Evolutionary conservation across 2,797 vertebrate genomes (phyloP), one percentile per base, ranked within the genome.

Genomic region (Cryptoprocta ferox): DNA sequence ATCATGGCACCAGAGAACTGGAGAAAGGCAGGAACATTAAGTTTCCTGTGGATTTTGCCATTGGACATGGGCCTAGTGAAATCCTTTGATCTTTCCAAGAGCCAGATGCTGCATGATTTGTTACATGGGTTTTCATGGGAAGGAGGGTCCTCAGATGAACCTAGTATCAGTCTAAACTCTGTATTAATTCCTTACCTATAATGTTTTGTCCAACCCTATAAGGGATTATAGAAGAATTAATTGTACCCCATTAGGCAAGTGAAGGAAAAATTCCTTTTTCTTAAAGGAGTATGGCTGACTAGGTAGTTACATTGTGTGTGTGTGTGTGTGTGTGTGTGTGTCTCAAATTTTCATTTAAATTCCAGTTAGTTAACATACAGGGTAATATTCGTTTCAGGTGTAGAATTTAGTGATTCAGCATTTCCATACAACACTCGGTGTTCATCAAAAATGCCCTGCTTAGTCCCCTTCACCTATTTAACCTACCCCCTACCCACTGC

Each of bases 141-240:
- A 37, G 45, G 68, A 73, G 21, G 12, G 30, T 76, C 68, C 42
- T 91, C 30, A 19, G 42, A 42, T 87, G 50, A 87, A 83, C 48
- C 39, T 66, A 86, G 18, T 87, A 50, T 94, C 42, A 79, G 39
- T 39, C 28, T 84, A 63, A 70, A 78, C 28, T 48, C 59, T 71
- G n/a, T 42, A 78, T 96, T 96, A 88, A 94, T 73, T 82, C 50
- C 15, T 53, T 96, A 70, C 53, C 37, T 45, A 63, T 30, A 88
- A 24, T 24, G 63, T 78, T 76, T 94, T 78, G 39, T 87, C 24
- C 63, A 61, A 11, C 37, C 83, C 8, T 92, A 53, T 70, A 45
- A 88, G 21, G 65, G 35, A 61, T 45, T 78, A 11, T 61, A n/a
- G 26, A 80, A 63, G 37, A 94, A 94, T 56, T 80, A n/a, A 71